Evolutionary conservation across 2,113 vertebrate species (phyloP).

Genomic region (Psilopogon haemacephalus): DNA sequence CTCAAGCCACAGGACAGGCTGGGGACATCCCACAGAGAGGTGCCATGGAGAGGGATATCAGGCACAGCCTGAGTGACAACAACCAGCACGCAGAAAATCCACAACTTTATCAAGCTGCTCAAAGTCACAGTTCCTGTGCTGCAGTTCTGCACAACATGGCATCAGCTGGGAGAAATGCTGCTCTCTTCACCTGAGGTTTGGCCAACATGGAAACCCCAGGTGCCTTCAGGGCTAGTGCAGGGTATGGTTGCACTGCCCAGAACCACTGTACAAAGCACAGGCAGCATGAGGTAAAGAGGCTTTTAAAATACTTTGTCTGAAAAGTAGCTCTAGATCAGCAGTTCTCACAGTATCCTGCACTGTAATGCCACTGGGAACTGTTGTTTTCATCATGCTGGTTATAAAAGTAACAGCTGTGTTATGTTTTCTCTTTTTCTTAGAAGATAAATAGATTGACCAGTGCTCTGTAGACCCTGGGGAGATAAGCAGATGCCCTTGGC

Average conservation of each 20-base stretch:
- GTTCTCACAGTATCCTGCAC: not conserved
- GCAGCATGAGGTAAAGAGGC: not conserved
- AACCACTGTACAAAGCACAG: rapidly evolving
- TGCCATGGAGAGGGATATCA: not conserved
- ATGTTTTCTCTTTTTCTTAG: not conserved
- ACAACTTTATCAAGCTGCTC: not conserved
- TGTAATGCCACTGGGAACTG: not conserved
- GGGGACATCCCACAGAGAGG: not conserved
- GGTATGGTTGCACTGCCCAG: not conserved
- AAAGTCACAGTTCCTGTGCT: not conserved
- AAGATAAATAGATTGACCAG: not conserved
- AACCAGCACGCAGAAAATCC: not conserved
- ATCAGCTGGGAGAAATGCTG: not conserved
- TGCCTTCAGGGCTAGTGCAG: not conserved
- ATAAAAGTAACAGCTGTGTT: not conserved
- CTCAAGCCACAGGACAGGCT: not conserved
- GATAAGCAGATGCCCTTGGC: not conserved
- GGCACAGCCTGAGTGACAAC: not conserved
- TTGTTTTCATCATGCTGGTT: not conserved
- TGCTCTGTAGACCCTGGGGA: not conserved
- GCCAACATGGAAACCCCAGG: not conserved
- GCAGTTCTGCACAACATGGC: not conserved
- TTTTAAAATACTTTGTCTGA: not conserved
- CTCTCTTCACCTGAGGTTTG: not conserved
- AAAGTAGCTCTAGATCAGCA: not conserved